Conservation (phyloP, 2,113 vertebrate species). For the Lanius collurio region DNA sequence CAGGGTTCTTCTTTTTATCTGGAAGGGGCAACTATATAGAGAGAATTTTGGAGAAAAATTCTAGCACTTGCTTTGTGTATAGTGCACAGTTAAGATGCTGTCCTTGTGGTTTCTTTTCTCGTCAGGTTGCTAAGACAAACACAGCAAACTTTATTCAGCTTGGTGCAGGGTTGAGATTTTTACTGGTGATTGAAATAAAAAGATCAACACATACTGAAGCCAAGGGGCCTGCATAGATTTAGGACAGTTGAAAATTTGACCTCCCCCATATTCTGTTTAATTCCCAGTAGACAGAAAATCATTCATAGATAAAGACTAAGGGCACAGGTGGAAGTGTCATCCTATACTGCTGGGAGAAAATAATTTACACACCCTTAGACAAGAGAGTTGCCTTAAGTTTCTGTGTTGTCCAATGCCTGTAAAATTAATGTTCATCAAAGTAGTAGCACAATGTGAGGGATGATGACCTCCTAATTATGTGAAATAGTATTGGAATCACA, state of each 20-base stretch:
- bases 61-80: not conserved
- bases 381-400: not conserved
- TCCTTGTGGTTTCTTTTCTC: not conserved
- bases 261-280: not conserved
- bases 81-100: not conserved
- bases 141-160: not conserved
- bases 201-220: not conserved
- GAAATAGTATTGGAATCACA: not conserved
- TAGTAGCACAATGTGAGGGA: not conserved
- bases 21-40: not conserved
- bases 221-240: not conserved
- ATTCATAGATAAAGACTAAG: not conserved
- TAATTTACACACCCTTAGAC: not conserved
- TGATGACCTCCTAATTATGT: not conserved
- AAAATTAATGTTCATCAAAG: not conserved
- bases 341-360: not conserved
- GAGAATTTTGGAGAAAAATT: not conserved
- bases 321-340: not conserved
- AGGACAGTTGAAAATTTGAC: not conserved
- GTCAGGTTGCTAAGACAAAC: not conserved
- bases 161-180: not conserved
- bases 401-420: not conserved
- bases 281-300: not conserved
- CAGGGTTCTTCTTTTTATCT: not conserved
- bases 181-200: not conserved